A percentile compares a stretch with the other conserved stretches of the same genome.
These are phyloP conservation scores for Thalpophila matura DNA, from an alignment of 2,888 invertebrate genomes.

Conservation along the genomic window DNA sequence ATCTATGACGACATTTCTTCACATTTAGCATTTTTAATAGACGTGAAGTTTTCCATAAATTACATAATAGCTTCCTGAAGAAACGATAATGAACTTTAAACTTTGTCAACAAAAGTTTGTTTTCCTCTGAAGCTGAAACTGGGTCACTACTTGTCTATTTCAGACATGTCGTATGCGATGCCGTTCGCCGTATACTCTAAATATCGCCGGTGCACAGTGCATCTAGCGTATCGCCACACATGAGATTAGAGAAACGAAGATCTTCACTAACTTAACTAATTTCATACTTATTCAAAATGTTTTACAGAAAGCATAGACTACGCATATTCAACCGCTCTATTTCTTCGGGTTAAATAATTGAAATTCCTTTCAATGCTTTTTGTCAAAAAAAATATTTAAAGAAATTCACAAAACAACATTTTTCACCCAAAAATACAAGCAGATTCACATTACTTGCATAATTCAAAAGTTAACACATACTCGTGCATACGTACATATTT, in stretches of 20 bases:
- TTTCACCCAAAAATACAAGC: conserved; percentile 14
- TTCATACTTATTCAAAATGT: background rate
- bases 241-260: conserved; percentile 45
- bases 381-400: background rate
- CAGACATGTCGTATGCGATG: conserved; percentile 78
- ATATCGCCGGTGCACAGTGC: conserved; percentile 86
- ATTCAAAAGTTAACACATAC: conserved; percentile 55
- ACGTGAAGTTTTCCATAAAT: conserved; percentile 52
- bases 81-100: conserved; percentile 61
- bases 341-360: background rate
- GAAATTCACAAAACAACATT: conserved; percentile 29
- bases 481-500: conserved; percentile 42
- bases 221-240: conserved; percentile 65
- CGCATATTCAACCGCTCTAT: background rate
- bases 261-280: conserved; percentile 3
- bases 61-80: conserved; percentile 51
- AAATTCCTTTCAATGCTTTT: conserved; percentile 18
- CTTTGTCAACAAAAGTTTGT: conserved; percentile 53
- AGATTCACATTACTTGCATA: conserved; percentile 52
- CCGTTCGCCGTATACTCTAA: conserved; percentile 82
- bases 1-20: conserved; percentile 42
- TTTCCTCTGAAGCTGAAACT: conserved; percentile 75
- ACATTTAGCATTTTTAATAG: conserved; percentile 50
- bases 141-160: conserved; percentile 87
- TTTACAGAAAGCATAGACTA: background rate